A percentile compares a stretch with the other conserved stretches of the same genome.
Conservation (phyloP, 2,888 invertebrate genomes). For the Melanophora roralis region DNA sequence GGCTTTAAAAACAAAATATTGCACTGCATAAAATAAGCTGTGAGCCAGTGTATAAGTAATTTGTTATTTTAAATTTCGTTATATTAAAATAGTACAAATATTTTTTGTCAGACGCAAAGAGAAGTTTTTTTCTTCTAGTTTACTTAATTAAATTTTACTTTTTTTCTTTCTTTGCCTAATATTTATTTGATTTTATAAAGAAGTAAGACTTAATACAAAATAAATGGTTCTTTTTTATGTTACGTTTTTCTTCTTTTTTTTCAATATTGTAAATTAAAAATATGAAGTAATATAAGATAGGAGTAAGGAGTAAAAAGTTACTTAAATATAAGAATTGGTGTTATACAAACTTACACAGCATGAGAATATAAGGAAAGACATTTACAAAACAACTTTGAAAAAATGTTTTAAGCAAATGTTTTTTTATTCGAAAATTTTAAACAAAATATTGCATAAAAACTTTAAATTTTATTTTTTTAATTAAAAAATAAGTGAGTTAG, state of each 20-base stretch:
- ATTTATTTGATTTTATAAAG: constrained; percentile 4
- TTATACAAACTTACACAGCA: constrained; percentile 37
- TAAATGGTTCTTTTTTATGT: constrained; percentile 29
- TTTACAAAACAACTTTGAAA: constrained; percentile 16
- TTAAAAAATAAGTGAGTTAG: no score
- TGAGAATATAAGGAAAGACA: constrained; percentile 5
- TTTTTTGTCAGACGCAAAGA: constrained; percentile 10
- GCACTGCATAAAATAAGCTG: no score
- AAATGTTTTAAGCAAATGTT: not conserved
- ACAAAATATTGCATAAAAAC: not conserved
- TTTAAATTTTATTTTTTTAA: no score
- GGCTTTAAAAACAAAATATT: no score
- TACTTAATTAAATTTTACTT: constrained; percentile 38
- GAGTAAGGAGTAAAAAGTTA: constrained; percentile 22
- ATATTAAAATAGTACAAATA: constrained; percentile 9
- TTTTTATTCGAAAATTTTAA: constrained; percentile 18
- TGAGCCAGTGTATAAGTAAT: no score
- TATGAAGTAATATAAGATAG: not conserved
- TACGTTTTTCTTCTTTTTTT: not conserved
- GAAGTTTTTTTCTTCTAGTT: constrained; percentile 4
- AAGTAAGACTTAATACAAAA: constrained; percentile 51
- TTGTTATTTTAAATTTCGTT: not conserved
- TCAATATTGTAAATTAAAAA: constrained; percentile 31
- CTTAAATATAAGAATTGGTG: constrained; percentile 32
- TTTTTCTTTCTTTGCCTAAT: constrained; percentile 35